Conservation (phyloP, 2,113 vertebrate species). For the Saccopteryx leptura region DNA sequence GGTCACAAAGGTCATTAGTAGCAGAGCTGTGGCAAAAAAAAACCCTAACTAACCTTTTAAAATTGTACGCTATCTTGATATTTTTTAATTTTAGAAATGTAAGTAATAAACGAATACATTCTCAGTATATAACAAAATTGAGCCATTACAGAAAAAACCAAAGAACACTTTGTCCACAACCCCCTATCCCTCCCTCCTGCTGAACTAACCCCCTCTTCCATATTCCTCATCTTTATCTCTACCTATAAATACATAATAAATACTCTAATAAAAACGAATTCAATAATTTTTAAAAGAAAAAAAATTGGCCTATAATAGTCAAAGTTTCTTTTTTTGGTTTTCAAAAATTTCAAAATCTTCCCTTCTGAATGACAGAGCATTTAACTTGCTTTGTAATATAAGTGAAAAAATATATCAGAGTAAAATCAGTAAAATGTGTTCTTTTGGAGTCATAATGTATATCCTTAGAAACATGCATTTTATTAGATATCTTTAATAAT, state of each 20-base stretch:
- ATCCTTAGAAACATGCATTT: slow-evolving; percentile 20
- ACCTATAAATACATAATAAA: background rate
- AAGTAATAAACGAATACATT: background rate
- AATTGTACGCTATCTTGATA: background rate
- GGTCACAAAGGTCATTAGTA: background rate
- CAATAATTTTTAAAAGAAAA: background rate
- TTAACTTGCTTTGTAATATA: slow-evolving; percentile 28
- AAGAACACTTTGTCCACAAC: background rate
- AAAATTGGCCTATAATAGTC: background rate
- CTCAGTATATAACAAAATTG: background rate
- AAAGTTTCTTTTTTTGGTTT: slow-evolving; percentile 29
- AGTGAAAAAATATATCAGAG: background rate
- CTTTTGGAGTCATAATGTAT: slow-evolving; percentile 25
- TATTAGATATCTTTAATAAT: background rate
- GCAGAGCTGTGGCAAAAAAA: background rate
- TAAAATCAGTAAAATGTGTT: slow-evolving; percentile 37
- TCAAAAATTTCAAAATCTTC: slow-evolving; percentile 27
- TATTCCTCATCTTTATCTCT: background rate
- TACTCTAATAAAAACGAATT: background rate
- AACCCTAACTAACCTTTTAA: background rate
- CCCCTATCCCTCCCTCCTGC: background rate
- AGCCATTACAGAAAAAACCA: background rate
- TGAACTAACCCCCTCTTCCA: background rate
- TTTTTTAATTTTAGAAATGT: background rate
- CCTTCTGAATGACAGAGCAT: background rate